phyloP scores from a whole-genome alignment of 1,140 invertebrate species.

The Probaryconus sp. region DNA sequence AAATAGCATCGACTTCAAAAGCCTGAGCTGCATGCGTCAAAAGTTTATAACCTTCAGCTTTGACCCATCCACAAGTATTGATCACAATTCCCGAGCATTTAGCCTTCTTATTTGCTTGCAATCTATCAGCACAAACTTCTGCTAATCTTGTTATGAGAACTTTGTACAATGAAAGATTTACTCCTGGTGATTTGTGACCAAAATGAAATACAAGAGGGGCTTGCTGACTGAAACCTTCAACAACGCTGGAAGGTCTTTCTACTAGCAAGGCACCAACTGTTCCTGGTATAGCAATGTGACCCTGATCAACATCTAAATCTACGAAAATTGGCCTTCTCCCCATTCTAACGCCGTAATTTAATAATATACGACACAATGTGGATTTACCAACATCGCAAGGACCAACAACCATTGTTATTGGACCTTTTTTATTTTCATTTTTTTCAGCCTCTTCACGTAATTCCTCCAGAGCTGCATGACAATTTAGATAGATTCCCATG shows the following conservation, averaged over 20 bases:
- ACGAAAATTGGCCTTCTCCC: conserved; percentile 92
- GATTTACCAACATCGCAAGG: conserved; percentile 98
- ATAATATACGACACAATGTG: conserved; percentile 91
- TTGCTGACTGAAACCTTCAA: conserved; percentile 94
- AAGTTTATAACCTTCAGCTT: conserved; percentile 91
- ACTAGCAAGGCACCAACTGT: conserved; percentile 93
- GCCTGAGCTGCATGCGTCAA: conserved; percentile 91
- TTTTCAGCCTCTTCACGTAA: conserved; percentile 88
- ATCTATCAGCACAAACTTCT: conserved; percentile 89
- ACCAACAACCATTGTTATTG: conserved; percentile 94
- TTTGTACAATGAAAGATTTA: conserved; percentile 92
- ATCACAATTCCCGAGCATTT: conserved; percentile 96
- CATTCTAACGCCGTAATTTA: conserved; percentile 96
- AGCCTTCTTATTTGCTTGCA: conserved; percentile 92
- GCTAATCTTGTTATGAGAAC: conserved; percentile 91
- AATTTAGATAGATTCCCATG: conserved; percentile 97
- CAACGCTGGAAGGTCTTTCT: conserved; percentile 93
- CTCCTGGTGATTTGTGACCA: conserved; percentile 88
- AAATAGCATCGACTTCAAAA: conserved; percentile 96
- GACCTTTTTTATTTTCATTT: conserved; percentile 83
- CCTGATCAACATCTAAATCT: conserved; percentile 98
- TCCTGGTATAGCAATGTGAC: conserved; percentile 93
- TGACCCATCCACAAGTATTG: conserved; percentile 99
- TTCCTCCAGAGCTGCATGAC: conserved; percentile 95
- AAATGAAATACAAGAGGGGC: conserved; percentile 96